Percentiles rank a stretch among this genome's conserved stretches.
These are phyloP conservation scores for Hirtodrosophila duncani DNA, from an alignment of 2,888 invertebrate species.

Conservation along the genomic window DNA sequence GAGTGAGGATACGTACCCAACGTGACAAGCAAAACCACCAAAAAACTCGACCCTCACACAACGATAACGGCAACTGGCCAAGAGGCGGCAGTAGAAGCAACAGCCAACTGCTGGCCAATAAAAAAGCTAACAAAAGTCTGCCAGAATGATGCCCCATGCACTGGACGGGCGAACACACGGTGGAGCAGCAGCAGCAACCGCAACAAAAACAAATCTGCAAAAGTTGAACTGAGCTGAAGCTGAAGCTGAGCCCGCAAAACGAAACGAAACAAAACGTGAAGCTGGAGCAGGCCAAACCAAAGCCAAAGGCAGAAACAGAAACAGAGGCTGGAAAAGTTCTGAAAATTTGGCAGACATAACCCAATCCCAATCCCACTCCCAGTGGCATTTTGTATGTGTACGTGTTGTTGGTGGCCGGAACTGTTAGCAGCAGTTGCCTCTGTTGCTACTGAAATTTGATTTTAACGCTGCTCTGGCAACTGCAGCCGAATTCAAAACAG, in stretches of 20 bases:
- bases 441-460: constrained; percentile 45
- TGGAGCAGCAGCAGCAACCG: constrained; percentile 30
- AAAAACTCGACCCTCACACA: too few relatives aligned
- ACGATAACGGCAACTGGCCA: constrained; percentile 2
- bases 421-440: constrained; percentile 44
- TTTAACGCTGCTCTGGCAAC: constrained; percentile 45
- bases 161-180: constrained; percentile 22
- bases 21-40: constrained; percentile 19
- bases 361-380: constrained; percentile 1
- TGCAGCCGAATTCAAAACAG: constrained; percentile 8
- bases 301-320: constrained; percentile 5
- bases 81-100: neutral
- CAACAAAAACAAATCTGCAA: constrained; percentile 55
- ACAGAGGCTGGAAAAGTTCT: constrained; percentile 47
- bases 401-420: constrained; percentile 39
- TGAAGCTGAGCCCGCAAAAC: constrained; percentile 6
- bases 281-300: too few relatives aligned
- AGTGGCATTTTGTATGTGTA: neutral
- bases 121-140: constrained; percentile 47
- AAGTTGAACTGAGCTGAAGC: constrained; percentile 43
- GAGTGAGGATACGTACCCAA: constrained; percentile 28
- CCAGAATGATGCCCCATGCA: constrained; percentile 41
- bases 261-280: too few relatives aligned
- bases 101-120: constrained; percentile 38
- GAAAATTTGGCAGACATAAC: constrained; percentile 52